Percentiles rank a stretch among this genome's conserved stretches.
These are phyloP conservation scores for Sylvia borin DNA, from an alignment of 2,797 vertebrate species.

Conservation along the genomic window DNA sequence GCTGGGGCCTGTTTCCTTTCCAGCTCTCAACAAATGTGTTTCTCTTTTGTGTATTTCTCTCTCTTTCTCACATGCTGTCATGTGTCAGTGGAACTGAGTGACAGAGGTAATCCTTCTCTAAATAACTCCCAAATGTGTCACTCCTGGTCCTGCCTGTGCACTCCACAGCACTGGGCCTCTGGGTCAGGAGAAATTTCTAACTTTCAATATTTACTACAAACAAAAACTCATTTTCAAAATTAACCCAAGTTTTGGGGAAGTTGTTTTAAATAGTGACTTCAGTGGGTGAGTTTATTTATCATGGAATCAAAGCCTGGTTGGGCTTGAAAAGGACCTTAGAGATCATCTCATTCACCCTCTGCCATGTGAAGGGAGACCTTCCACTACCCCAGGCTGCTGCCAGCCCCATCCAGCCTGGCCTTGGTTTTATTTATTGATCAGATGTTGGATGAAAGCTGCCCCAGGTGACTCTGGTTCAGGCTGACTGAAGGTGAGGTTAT, in stretches of 20 bases:
- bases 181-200: neutral
- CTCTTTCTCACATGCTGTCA: conserved; percentile 69
- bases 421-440: neutral
- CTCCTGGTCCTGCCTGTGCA: neutral
- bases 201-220: neutral
- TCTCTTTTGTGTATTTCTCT: conserved; percentile 58
- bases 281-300: neutral
- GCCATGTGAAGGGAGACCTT: neutral
- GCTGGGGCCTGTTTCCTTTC: neutral
- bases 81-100: conserved; percentile 61
- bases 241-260: neutral
- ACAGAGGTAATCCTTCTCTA: conserved; percentile 65
- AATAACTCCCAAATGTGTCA: neutral
- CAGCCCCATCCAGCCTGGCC: neutral
- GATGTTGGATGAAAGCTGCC: neutral
- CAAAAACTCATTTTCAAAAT: neutral
- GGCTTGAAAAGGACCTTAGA: neutral
- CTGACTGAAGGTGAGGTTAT: neutral
- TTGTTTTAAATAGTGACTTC: neutral
- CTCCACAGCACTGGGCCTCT: neutral
- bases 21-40: neutral
- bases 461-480: neutral
- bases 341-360: neutral
- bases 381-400: neutral
- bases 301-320: neutral